These are phyloP conservation scores for Nephrotoma flavescens DNA, from an alignment of 2,888 invertebrate species.

Conservation along the genomic window DNA sequence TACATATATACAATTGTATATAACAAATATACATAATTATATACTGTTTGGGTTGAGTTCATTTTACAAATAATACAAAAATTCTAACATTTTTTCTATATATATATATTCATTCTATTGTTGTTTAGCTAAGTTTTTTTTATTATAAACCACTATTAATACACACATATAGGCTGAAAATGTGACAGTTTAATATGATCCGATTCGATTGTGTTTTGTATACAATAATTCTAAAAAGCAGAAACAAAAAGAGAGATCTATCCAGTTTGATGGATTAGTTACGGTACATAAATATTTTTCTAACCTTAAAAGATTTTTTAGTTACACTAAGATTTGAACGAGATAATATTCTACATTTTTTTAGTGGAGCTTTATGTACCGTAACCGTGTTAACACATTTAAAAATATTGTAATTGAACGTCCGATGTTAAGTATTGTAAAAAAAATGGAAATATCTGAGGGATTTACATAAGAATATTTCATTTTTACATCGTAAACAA, in stretches of 20 bases:
- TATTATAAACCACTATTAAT: neutral
- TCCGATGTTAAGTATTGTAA: neutral
- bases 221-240: neutral
- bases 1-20: neutral
- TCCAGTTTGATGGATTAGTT: neutral
- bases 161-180: neutral
- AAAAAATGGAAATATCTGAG: neutral
- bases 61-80: neutral
- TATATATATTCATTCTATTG: neutral
- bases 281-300: neutral
- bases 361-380: neutral
- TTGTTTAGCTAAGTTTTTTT: neutral
- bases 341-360: neutral
- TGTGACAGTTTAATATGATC: neutral
- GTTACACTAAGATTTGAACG: neutral
- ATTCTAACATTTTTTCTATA: neutral
- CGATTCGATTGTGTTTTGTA: neutral
- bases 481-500: no score
- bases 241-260: slow-evolving; percentile 1
- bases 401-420: neutral
- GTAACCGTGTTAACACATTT: neutral
- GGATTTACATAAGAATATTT: no score
- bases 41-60: neutral
- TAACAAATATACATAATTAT: neutral
- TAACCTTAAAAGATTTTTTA: neutral